phyloP scores from a whole-genome alignment of 2,888 invertebrate species.

The Nebria salina region DNA sequence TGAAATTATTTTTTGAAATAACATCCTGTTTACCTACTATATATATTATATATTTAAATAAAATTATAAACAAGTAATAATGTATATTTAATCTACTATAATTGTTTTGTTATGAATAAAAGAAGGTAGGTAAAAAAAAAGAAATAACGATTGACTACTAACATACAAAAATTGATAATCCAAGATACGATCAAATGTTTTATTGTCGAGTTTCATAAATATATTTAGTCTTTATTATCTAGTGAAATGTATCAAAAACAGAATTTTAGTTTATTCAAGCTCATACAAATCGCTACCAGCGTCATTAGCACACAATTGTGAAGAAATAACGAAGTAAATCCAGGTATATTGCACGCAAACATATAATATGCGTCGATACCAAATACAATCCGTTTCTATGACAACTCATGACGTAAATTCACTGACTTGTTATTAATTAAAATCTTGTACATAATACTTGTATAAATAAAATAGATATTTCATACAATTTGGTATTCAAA shows the following conservation, averaged over 20 bases:
- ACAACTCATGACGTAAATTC: conserved; percentile 31
- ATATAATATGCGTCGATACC: conserved; percentile 19
- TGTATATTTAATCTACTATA: too few species aligned
- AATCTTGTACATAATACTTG: neutral
- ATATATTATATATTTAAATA: too few species aligned
- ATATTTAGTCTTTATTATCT: too few species aligned
- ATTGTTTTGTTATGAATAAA: too few species aligned
- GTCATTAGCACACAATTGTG: neutral
- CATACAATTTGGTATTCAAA: neutral
- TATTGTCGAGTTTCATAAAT: too few species aligned
- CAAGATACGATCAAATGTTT: too few species aligned
- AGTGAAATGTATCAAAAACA: neutral
- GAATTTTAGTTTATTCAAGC: neutral
- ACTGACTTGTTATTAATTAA: neutral
- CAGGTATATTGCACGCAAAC: neutral
- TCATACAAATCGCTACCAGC: neutral
- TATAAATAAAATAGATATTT: neutral
- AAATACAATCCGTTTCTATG: conserved; percentile 32
- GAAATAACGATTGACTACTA: too few species aligned
- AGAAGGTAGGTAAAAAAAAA: too few species aligned
- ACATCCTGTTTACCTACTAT: too few species aligned
- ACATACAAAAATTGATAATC: too few species aligned
- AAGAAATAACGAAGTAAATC: neutral
- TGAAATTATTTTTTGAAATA: too few species aligned
- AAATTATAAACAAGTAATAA: too few species aligned